Percentiles rank a stretch among this genome's conserved stretches.
These are phyloP conservation scores for Brachypteracias leptosomus DNA, from an alignment of 2,113 vertebrate genomes.

Conservation along the genomic window DNA sequence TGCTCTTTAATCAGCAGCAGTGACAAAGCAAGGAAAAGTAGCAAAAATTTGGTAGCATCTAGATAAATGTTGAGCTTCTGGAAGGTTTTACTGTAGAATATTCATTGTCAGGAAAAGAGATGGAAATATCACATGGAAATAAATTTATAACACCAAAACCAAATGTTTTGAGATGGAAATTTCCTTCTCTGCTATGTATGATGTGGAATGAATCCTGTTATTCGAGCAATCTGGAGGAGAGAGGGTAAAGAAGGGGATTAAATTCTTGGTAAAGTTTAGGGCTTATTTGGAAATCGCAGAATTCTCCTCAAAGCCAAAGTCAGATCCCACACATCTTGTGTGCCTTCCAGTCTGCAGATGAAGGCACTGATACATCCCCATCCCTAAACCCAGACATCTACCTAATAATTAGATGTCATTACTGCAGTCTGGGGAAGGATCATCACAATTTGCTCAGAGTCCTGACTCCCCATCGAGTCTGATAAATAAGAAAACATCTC, in stretches of 20 bases:
- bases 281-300: background rate
- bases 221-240: background rate
- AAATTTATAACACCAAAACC: background rate
- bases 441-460: background rate
- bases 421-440: background rate
- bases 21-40: background rate
- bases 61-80: background rate
- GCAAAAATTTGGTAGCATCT: no score
- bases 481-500: background rate
- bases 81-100: background rate
- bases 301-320: background rate
- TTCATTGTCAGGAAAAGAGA: background rate
- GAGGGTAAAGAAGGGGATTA: background rate
- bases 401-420: background rate
- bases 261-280: background rate
- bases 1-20: background rate
- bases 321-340: background rate
- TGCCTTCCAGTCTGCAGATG: conserved; percentile 5
- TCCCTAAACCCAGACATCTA: background rate
- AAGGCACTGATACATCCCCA: background rate
- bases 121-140: background rate
- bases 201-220: conserved; percentile 1
- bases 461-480: background rate
- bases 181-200: background rate
- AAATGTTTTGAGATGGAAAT: background rate